Evolutionary conservation across 1,140 invertebrate genomes (phyloP), one percentile per base, ranked within the genome.

Genomic region (Mactra quadrangularis): DNA sequence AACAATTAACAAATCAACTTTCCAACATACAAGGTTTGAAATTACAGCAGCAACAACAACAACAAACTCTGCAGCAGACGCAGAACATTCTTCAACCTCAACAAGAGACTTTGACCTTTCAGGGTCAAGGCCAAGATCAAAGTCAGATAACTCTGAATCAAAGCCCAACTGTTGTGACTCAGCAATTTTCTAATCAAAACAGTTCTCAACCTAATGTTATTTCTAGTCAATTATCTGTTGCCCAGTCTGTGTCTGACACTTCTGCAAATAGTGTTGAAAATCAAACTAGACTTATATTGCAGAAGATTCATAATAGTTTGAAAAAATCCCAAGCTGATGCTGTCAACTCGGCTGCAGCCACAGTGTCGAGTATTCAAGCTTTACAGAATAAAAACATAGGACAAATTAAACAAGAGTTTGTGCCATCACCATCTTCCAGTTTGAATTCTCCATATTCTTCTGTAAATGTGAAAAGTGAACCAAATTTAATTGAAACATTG

Each of bases 1-100:
- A 83, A 52, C 76, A 53, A 41, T 72, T 53, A 27, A 75, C 50
- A 27, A 70, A 45, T 60, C 82, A 82, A 55, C 84, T 59, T 68
- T 59, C 50, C 55, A 68, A 64, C 82, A 68, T 62, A 70, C 62
- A 86, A 74, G 62, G 74, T 52, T 71, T 87, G 35, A 66, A 74
- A 52, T 55, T 84, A 19, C 53, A 76, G 33, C 50, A 79, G 38
- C 71, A 78, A 64, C 75, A 71, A 19, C 60, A 79, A 57, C 78
- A 79, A 57, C 81, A 74, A 45, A 74, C 77, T 41, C 86, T 64
- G 19, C 76, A 38, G 35, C 60, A 81, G 70, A n/a, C 47, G 15
- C 70, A 38, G 66, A 79, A 59, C 4, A 31, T 31, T 52, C 68
- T 15, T 11, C 27, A 55, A 55, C 52, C 52, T 9, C 52, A 55